Base-by-base conservation (phyloP, 2,113 vertebrate species). In the Sylvilagus bachmani region DNA sequence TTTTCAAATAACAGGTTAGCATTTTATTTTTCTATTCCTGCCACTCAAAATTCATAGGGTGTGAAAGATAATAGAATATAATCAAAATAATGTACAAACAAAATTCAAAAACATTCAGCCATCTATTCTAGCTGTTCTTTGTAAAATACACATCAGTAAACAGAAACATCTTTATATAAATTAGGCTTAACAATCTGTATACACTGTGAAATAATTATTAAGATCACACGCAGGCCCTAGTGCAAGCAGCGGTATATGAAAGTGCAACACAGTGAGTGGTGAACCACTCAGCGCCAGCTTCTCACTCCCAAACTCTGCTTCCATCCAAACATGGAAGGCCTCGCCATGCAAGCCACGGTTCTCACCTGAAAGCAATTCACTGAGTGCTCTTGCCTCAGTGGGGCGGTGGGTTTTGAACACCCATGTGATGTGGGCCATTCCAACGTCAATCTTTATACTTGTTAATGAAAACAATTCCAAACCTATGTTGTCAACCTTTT, bases 161-260 rank as follows among this genome's bases (percentile, higher is more conserved):
- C 91, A 96, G 79, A 96, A 89, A 96, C 38, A 75, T 97, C 95
- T 97, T 98, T 93, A 80, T 95, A 97, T 95, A 98, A 98, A 94
- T 98, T 94, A 98, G 0, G 14, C 49, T 97, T 97, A 75, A 93
- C 88, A 97, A 98, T 91, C 82, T 66, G 95, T 90, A 97, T 94
- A 84, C 89, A 97, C 64, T 96, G 94, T 95, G 93, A 96, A 94
- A 97, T 96, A 95, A 96, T 27, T 6, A 71, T 84, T 96, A 69
- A 89, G 33, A 86, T 85, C 93, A 95, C 96, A 61, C 94, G 44
- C 53, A 93, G 91, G 89, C 77, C 66, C 85, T 77, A 96, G 94
- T 93, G 96, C 96, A 96, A 97, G 90, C 84, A 96, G 70, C 86
- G 86, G 85, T 86, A 73, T 96, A 83, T 61, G 62, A 89, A 95